Conservation (phyloP, 2,113 vertebrate genomes). For the Kryptolebias marmoratus region DNA sequence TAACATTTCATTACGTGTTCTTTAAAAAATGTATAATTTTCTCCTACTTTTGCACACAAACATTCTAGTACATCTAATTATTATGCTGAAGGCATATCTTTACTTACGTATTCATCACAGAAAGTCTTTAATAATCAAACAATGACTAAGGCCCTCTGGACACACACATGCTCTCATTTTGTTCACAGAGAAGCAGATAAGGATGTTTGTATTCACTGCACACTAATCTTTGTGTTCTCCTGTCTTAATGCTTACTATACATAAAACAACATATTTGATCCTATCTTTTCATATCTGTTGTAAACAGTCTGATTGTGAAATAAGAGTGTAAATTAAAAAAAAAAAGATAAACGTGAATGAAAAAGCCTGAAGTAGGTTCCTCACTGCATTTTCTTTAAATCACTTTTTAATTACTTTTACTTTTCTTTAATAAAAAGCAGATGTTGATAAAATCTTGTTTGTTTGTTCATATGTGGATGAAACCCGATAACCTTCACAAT, state of each 20-base stretch:
- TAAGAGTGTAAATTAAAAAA: too few species aligned
- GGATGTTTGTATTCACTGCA: conserved; percentile 4
- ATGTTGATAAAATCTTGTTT: background rate
- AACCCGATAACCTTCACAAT: conserved; percentile 18
- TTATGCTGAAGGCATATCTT: background rate
- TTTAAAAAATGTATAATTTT: background rate
- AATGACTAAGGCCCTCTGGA: background rate
- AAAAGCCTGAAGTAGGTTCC: too few species aligned
- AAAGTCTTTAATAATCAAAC: background rate
- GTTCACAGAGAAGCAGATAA: conserved; percentile 4
- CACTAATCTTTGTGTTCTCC: background rate
- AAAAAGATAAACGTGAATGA: too few species aligned
- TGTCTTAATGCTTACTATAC: background rate
- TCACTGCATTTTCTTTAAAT: too few species aligned
- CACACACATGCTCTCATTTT: background rate
- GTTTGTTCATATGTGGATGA: background rate
- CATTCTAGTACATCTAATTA: background rate
- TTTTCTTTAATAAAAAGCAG: background rate
- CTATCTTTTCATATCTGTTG: too few species aligned
- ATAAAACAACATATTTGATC: background rate
- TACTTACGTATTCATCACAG: background rate
- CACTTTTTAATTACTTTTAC: background rate
- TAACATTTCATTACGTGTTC: background rate
- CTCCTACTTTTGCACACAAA: background rate
- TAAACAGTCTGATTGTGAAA: too few species aligned